A percentile compares a stretch with the other conserved stretches of the same genome.
Conservation (phyloP, 2,113 vertebrate genomes). For the Catharus minimus region DNA sequence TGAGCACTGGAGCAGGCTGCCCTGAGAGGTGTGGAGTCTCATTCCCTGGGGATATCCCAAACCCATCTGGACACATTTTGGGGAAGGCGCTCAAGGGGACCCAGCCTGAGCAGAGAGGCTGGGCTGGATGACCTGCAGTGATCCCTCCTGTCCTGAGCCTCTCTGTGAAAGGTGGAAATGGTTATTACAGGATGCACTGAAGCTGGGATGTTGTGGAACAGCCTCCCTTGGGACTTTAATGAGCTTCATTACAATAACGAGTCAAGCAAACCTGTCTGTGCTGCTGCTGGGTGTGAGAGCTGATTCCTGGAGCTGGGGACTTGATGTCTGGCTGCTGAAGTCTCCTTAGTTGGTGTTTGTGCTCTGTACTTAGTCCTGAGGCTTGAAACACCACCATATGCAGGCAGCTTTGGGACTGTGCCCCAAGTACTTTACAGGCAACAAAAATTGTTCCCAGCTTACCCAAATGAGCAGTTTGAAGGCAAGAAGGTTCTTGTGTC, state of each 20-base stretch:
- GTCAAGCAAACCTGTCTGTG: constrained; percentile 37
- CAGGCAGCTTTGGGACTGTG: neutral
- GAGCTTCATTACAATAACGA: constrained; percentile 18
- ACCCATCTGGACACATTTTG: neutral
- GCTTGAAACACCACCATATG: neutral
- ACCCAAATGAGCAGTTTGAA: neutral
- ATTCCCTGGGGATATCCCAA: too few relatives aligned
- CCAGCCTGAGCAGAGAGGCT: neutral
- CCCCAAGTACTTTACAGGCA: neutral
- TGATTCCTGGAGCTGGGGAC: constrained; percentile 35
- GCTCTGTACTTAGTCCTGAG: neutral
- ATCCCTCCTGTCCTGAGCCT: neutral
- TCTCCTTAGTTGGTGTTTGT: neutral
- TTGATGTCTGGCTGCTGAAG: constrained; percentile 41
- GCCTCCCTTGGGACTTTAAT: constrained; percentile 37
- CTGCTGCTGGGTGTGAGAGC: constrained; percentile 32
- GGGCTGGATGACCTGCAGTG: neutral
- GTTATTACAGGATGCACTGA: constrained; percentile 16
- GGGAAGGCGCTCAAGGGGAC: neutral
- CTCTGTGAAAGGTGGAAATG: constrained; percentile 7
- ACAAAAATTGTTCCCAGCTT: neutral
- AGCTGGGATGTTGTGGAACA: constrained; percentile 10
- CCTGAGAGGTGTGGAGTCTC: neutral
- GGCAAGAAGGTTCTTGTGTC: neutral
- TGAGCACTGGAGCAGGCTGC: neutral